Conservation (phyloP, 2,113 vertebrate genomes). For the Chaetodon auriga region DNA sequence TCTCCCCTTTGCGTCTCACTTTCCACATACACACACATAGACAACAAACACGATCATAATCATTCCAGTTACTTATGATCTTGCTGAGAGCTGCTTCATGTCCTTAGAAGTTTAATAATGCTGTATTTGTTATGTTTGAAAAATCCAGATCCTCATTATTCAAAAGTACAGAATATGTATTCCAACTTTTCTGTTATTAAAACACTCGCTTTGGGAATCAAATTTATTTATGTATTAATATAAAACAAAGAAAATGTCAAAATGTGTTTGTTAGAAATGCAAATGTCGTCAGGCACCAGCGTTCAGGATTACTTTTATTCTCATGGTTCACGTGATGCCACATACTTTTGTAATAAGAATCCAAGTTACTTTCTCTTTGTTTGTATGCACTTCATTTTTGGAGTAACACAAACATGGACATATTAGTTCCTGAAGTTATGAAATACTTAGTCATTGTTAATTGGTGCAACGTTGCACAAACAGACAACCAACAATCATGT, state of each 20-base stretch:
- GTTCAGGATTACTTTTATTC: neutral
- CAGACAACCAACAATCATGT: neutral
- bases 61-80: neutral
- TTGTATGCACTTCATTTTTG: neutral
- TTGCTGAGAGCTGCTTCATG: neutral
- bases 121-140: neutral
- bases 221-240: neutral
- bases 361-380: neutral
- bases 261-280: neutral
- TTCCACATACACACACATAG: neutral
- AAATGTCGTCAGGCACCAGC: neutral
- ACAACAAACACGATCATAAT: neutral
- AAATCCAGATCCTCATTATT: neutral
- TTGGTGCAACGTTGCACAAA: neutral
- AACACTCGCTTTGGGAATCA: neutral
- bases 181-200: neutral
- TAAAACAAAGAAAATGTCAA: neutral
- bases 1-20: neutral
- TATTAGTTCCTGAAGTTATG: neutral
- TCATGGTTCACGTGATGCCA: neutral
- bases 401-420: neutral
- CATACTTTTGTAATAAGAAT: neutral
- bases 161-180: neutral
- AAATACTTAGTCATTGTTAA: neutral
- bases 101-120: slow-evolving; percentile 9